These are phyloP conservation scores for Apis laboriosa DNA, from an alignment of 1,140 invertebrate genomes.

Conservation along the genomic window DNA sequence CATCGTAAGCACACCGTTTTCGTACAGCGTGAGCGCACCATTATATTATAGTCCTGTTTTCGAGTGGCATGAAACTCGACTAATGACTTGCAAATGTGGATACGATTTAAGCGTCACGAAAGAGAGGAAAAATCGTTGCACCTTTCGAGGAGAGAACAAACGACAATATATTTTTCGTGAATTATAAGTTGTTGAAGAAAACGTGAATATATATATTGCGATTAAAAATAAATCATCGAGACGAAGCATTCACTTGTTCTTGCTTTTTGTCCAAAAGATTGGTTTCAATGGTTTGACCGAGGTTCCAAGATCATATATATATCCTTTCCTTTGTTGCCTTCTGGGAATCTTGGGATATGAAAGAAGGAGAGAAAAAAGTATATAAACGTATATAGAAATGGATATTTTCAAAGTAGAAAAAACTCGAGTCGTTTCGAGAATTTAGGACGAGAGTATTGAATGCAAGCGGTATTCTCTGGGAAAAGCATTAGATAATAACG, in stretches of 20 bases:
- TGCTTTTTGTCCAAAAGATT: not conserved
- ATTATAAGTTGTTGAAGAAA: slow-evolving; percentile 6
- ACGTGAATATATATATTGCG: not conserved
- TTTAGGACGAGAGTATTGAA: not conserved
- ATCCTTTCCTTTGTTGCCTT: not conserved
- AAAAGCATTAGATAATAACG: not conserved
- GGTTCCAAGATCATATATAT: not conserved
- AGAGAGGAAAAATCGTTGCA: not conserved
- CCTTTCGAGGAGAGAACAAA: not conserved
- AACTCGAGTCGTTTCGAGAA: not conserved
- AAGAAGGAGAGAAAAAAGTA: not conserved
- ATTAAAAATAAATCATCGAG: not conserved
- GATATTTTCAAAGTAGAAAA: not conserved
- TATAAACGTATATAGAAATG: not conserved
- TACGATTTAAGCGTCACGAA: slow-evolving; percentile 26
- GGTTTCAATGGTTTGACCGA: not conserved
- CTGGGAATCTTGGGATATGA: not conserved
- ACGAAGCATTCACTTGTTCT: not conserved
- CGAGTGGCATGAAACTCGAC: not conserved
- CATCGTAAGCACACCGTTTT: not conserved
- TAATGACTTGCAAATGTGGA: slow-evolving; percentile 8
- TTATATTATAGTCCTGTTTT: not conserved
- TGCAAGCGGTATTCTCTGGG: not conserved
- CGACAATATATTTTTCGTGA: not conserved
- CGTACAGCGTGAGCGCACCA: not conserved